A percentile compares a stretch with the other conserved stretches of the same genome.
phyloP scores from a whole-genome alignment of 2,113 vertebrate genomes.

The Herpetotheres cachinnans region DNA sequence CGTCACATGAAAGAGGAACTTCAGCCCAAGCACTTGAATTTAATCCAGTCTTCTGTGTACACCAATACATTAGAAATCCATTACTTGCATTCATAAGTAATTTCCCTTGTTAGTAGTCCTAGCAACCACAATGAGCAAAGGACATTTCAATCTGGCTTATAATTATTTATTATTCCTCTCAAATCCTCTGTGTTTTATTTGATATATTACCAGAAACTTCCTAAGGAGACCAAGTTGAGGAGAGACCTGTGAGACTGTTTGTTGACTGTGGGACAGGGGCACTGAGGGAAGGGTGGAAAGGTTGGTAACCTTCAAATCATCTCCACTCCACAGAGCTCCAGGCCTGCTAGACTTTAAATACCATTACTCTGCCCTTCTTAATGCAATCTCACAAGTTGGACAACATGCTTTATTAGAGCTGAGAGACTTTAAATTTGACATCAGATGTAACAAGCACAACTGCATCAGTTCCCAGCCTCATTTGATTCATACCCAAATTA shows the following conservation, averaged over 20 bases:
- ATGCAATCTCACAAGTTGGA: neutral
- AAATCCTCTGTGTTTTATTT: neutral
- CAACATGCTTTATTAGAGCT: neutral
- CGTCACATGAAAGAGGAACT: neutral
- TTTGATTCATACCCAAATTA: constrained; percentile 51
- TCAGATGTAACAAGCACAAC: constrained; percentile 8
- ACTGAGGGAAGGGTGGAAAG: neutral
- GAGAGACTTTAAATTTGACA: constrained; percentile 24
- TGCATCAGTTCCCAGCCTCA: neutral
- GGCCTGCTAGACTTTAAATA: neutral
- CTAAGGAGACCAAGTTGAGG: neutral
- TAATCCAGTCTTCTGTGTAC: neutral
- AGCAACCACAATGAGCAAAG: neutral
- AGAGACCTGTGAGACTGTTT: neutral
- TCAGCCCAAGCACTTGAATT: neutral
- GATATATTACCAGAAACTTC: neutral
- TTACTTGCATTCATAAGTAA: neutral
- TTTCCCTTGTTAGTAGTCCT: neutral
- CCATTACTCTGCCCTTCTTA: neutral
- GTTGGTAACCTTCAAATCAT: neutral
- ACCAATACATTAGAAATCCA: fast-evolving
- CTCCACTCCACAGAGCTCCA: neutral
- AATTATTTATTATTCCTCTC: neutral
- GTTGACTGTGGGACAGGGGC: neutral
- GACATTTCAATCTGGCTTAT: neutral